Percentiles rank a stretch among this genome's conserved stretches.
These are phyloP conservation scores for Phengaris alcon DNA, from an alignment of 2,888 invertebrate genomes.

Conservation along the genomic window DNA sequence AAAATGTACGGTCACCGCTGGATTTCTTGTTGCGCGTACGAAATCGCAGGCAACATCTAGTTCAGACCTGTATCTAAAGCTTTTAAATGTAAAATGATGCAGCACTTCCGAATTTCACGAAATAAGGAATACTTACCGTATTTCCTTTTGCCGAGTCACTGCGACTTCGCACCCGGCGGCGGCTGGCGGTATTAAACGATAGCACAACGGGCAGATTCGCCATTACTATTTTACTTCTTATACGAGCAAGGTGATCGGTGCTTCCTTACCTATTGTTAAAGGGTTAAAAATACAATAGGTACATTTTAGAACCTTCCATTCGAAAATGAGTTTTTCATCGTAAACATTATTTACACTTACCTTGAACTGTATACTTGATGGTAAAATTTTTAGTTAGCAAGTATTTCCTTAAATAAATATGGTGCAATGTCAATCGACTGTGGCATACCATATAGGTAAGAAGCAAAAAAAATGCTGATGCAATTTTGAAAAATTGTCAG, in stretches of 20 bases:
- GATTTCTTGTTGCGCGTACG: too few relatives aligned
- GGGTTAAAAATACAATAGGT: not conserved
- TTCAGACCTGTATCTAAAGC: not conserved
- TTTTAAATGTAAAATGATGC: not conserved
- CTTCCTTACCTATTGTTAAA: not conserved
- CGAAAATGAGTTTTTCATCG: not conserved
- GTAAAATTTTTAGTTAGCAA: not conserved
- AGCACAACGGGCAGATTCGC: not conserved
- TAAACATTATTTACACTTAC: not conserved
- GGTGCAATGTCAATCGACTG: not conserved
- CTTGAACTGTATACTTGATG: not conserved
- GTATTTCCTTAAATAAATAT: not conserved
- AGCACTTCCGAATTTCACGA: slow-evolving; percentile 14
- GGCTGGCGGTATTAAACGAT: not conserved
- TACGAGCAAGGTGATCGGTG: not conserved
- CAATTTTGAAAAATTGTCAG: not conserved
- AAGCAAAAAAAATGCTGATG: not conserved
- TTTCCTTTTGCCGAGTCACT: slow-evolving; percentile 1
- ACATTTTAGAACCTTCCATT: not conserved
- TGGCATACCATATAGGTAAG: not conserved
- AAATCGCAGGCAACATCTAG: too few relatives aligned
- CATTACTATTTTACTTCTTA: slow-evolving; percentile 1
- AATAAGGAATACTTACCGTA: not conserved
- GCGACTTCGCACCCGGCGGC: not conserved
- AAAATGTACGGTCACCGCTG: too few relatives aligned